A percentile compares a stretch with the other conserved stretches of the same genome.
Conservation (phyloP, 2,113 vertebrate genomes). For the Oncorhynchus mykiss region DNA sequence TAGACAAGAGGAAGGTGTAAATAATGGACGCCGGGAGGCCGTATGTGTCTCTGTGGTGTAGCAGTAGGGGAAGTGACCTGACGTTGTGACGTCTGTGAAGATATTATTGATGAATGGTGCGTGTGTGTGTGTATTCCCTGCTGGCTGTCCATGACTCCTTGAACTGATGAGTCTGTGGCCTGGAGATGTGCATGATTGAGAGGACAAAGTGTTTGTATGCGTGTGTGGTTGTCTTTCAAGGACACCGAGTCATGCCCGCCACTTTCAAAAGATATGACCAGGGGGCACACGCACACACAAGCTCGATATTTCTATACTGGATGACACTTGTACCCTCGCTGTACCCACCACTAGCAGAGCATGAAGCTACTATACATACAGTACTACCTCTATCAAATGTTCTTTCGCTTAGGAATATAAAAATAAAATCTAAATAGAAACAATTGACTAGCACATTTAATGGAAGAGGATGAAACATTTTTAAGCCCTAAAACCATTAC, state of each 20-base stretch:
- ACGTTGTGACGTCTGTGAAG: conserved; percentile 8
- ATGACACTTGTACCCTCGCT: neutral
- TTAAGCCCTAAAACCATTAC: too few species aligned
- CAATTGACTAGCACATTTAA: too few species aligned
- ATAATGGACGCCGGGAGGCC: conserved; percentile 38
- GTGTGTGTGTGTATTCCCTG: neutral
- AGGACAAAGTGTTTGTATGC: neutral
- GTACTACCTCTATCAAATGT: too few species aligned
- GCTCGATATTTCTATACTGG: neutral
- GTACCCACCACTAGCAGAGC: neutral
- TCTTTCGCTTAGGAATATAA: too few species aligned
- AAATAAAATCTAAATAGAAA: too few species aligned
- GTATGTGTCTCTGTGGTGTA: conserved; percentile 5
- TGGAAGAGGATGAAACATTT: too few species aligned
- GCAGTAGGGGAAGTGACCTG: conserved; percentile 10
- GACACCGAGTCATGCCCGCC: neutral
- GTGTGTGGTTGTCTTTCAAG: conserved; percentile 1
- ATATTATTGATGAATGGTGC: neutral
- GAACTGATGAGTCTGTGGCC: neutral
- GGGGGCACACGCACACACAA: neutral
- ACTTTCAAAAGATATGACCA: neutral
- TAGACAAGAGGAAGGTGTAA: conserved; percentile 46
- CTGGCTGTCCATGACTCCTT: neutral
- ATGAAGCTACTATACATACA: too few species aligned
- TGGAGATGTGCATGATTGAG: neutral